phyloP scores from a whole-genome alignment of 1,140 invertebrate species.

The Procambarus clarkii region DNA sequence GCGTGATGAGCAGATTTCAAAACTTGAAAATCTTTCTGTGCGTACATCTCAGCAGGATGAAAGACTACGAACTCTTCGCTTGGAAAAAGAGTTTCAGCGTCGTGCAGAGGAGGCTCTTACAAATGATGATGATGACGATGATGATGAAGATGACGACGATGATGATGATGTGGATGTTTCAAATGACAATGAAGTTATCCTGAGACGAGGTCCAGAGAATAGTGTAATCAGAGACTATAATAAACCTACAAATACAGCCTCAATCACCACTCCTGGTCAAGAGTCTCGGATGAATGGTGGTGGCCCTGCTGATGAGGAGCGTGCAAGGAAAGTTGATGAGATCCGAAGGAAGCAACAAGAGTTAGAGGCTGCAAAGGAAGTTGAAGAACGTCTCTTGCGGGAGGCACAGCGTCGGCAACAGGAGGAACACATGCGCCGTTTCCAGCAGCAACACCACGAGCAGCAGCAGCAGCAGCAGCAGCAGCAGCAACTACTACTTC shows the following conservation, averaged over 20 bases:
- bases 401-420: slow-evolving; percentile 75
- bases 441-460: slow-evolving; percentile 73
- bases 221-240: slow-evolving; percentile 4
- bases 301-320: slow-evolving; percentile 77
- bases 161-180: slow-evolving; percentile 24
- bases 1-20: slow-evolving; percentile 90
- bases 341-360: slow-evolving; percentile 75
- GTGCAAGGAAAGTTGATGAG: slow-evolving; percentile 78
- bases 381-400: slow-evolving; percentile 74
- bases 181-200: slow-evolving; percentile 28
- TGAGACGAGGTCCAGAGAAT: slow-evolving; percentile 9
- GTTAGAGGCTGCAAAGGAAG: slow-evolving; percentile 74
- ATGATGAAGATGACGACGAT: slow-evolving; percentile 75
- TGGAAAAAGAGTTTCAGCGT: slow-evolving; percentile 92
- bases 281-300: slow-evolving; percentile 60
- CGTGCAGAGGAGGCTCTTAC: slow-evolving; percentile 86
- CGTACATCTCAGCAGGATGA: slow-evolving; percentile 89
- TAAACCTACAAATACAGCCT: slow-evolving; percentile 15
- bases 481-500: slow-evolving; percentile 32
- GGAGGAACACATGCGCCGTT: slow-evolving; percentile 69
- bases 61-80: slow-evolving; percentile 86
- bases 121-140: slow-evolving; percentile 86
- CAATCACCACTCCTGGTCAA: neutral
- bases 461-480: slow-evolving; percentile 71
- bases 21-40: slow-evolving; percentile 82